phyloP scores from a whole-genome alignment of 2,888 invertebrate genomes.

The Ophion ellenae region DNA sequence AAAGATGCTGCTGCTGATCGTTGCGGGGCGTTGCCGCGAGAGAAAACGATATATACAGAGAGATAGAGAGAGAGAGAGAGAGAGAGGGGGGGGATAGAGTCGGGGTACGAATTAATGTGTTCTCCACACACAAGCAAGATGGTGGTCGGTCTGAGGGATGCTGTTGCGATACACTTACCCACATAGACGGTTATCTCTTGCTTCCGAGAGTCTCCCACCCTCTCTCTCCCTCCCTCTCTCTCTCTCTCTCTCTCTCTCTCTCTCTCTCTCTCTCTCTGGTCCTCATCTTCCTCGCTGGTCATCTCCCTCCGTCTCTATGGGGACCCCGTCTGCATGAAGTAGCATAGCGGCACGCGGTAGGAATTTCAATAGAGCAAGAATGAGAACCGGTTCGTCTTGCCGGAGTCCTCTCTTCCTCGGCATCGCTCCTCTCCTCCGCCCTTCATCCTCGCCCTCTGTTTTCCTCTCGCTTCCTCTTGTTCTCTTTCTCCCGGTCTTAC shows the following conservation, averaged over 20 bases:
- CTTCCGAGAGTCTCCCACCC: constrained; percentile 37
- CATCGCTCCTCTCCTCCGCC: constrained; percentile 36
- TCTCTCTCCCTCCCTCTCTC: constrained; percentile 2
- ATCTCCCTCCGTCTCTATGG: constrained; percentile 41
- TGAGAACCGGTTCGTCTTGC: constrained; percentile 77
- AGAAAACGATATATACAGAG: neutral
- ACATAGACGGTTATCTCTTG: constrained; percentile 66
- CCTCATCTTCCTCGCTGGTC: constrained; percentile 47
- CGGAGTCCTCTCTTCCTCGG: constrained; percentile 56
- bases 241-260: constrained; percentile 58
- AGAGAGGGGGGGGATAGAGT: neutral
- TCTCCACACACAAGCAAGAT: constrained; percentile 59
- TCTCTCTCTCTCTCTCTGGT: constrained; percentile 42
- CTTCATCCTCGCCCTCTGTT: constrained; percentile 18
- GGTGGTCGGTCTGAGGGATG: constrained; percentile 60
- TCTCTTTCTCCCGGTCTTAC: constrained; percentile 19
- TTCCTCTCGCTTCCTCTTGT: constrained; percentile 14
- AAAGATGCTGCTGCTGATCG: constrained; percentile 46
- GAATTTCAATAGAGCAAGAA: constrained; percentile 79
- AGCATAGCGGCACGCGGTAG: constrained; percentile 74
- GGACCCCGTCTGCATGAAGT: constrained; percentile 69
- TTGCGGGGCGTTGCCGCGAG: constrained; percentile 63
- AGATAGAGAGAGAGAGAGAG: constrained; percentile 15
- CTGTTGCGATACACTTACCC: constrained; percentile 68
- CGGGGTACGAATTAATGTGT: constrained; percentile 64